Evolutionary conservation across 92 coral and sea anemone species (phyloP).

Genomic region (Palythoa caribaeorum): DNA sequence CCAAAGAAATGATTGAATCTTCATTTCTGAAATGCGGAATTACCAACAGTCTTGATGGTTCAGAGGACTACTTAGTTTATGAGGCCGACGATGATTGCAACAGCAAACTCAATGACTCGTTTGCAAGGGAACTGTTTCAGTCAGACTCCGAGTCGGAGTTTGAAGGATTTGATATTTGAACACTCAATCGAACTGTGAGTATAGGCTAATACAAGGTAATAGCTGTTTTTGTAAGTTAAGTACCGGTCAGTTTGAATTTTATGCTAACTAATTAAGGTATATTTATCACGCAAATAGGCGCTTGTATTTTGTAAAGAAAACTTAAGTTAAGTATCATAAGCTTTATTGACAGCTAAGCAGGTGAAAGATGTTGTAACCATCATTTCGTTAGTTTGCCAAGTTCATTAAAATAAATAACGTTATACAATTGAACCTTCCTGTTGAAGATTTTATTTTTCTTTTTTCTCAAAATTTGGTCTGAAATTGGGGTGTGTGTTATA

Average conservation of each 20-base stretch:
- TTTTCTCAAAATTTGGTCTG: neutral
- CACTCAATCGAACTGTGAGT: too few relatives aligned
- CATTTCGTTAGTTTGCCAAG: neutral
- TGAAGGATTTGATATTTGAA: too few relatives aligned
- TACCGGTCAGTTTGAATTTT: too few relatives aligned
- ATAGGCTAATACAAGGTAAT: too few relatives aligned
- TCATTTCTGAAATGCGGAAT: neutral
- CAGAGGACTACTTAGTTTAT: neutral
- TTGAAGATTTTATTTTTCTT: neutral
- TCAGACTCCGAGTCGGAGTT: too few relatives aligned
- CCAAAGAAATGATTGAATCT: neutral
- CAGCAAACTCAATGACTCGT: neutral
- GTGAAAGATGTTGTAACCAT: neutral
- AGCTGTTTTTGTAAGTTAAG: too few relatives aligned
- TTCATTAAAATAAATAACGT: too few relatives aligned
- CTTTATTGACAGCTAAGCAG: neutral
- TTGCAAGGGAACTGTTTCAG: neutral
- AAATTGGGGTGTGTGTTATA: neutral
- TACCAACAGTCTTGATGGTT: neutral
- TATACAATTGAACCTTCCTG: too few relatives aligned
- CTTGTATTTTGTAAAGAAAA: neutral
- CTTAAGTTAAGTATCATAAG: neutral
- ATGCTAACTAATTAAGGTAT: too few relatives aligned
- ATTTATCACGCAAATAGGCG: too few relatives aligned
- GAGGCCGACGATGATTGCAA: neutral